Percentiles rank a stretch among this genome's conserved stretches.
Evolutionary conservation across 2,888 invertebrate genomes (phyloP).

Genomic region (Adelphocoris suturalis): DNA sequence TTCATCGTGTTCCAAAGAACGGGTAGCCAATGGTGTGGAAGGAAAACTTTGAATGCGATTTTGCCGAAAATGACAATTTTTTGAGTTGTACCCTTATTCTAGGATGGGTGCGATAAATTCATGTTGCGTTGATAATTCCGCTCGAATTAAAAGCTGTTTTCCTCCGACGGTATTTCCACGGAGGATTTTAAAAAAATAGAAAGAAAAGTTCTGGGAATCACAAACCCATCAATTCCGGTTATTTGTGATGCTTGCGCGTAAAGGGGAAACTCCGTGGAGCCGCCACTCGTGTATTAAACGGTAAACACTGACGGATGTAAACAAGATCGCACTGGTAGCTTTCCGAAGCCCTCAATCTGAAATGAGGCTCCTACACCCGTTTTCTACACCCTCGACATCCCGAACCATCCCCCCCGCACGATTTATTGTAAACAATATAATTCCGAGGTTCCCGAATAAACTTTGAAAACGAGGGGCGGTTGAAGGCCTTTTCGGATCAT

Average conservation of each 20-base stretch:
- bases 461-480: slow-evolving; percentile 45
- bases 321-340: slow-evolving; percentile 56
- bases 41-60: too few species aligned
- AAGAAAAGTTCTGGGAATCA: not conserved
- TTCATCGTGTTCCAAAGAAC: too few species aligned
- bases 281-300: slow-evolving; percentile 36
- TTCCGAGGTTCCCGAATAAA: slow-evolving; percentile 69
- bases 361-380: slow-evolving; percentile 29
- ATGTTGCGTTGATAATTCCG: too few species aligned
- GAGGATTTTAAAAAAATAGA: not conserved
- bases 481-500: slow-evolving; percentile 65
- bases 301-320: slow-evolving; percentile 69
- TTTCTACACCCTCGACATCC: slow-evolving; percentile 37
- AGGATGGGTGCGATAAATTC: too few species aligned
- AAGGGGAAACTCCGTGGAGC: not conserved
- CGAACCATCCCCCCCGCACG: slow-evolving; percentile 50
- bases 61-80: too few species aligned
- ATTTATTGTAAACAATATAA: slow-evolving; percentile 71
- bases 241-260: slow-evolving; percentile 51
- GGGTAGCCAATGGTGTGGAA: too few species aligned
- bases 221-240: slow-evolving; percentile 61
- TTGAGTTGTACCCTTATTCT: too few species aligned
- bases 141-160: not conserved
- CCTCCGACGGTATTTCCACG: not conserved
- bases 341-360: slow-evolving; percentile 48